Conservation (phyloP, 1,140 invertebrate species). For the Lerema accius region DNA sequence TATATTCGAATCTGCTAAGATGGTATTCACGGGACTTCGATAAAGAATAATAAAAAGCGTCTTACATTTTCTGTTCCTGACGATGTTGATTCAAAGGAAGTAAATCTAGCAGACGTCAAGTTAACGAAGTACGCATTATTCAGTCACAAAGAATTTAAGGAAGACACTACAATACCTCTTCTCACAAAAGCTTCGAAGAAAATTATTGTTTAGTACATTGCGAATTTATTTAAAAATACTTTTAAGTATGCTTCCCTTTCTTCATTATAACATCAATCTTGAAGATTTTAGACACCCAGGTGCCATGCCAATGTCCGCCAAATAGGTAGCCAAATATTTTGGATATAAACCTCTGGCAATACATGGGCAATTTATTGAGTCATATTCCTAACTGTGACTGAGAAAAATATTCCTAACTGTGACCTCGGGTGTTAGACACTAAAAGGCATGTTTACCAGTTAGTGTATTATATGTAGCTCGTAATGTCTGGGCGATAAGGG, state of each 20-base stretch:
- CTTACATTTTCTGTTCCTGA: conserved; percentile 22
- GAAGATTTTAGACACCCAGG: too few species aligned
- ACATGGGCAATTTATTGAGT: too few species aligned
- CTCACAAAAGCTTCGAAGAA: too few species aligned
- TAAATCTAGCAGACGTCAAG: conserved; percentile 21
- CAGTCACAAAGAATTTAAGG: conserved; percentile 3
- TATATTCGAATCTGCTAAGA: conserved; percentile 13
- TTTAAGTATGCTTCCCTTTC: too few species aligned
- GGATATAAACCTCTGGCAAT: too few species aligned
- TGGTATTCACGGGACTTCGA: conserved; percentile 20
- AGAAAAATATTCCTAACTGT: too few species aligned
- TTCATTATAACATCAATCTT: too few species aligned
- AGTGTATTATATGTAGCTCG: conserved; percentile 86
- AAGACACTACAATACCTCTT: not conserved
- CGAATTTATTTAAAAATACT: not conserved
- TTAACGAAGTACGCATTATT: conserved; percentile 18
- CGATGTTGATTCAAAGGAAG: conserved; percentile 23
- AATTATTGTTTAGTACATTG: not conserved
- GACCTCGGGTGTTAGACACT: too few species aligned
- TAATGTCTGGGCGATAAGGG: conserved; percentile 88
- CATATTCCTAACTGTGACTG: too few species aligned
- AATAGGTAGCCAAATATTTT: too few species aligned
- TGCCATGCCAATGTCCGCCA: too few species aligned
- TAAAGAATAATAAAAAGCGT: conserved; percentile 26
- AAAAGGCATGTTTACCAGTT: conserved; percentile 62